A percentile compares a stretch with the other conserved stretches of the same genome.
phyloP scores from a whole-genome alignment of 2,113 vertebrate species.

The Anoplopoma fimbria region DNA sequence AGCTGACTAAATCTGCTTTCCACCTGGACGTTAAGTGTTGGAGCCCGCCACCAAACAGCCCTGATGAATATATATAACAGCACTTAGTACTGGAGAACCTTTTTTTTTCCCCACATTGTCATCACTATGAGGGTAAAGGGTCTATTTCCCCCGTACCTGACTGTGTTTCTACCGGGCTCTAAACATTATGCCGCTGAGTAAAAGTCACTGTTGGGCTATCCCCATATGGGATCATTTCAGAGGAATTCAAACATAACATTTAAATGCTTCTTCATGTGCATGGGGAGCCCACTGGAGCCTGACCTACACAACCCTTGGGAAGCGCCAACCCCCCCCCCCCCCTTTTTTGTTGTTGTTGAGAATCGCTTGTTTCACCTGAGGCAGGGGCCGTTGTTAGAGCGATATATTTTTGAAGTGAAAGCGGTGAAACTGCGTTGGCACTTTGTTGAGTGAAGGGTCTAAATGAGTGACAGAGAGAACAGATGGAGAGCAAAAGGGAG shows the following conservation, averaged over 20 bases:
- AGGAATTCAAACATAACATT: conserved; percentile 16
- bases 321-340: background rate
- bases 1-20: background rate
- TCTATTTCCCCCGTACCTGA: background rate
- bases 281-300: conserved; percentile 17
- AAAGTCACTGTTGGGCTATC: background rate
- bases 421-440: background rate
- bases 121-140: background rate
- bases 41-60: background rate
- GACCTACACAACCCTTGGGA: background rate
- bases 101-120: too few relatives aligned
- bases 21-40: background rate
- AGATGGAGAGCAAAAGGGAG: background rate
- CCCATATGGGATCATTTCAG: conserved; percentile 17
- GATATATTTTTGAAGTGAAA: background rate
- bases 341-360: background rate
- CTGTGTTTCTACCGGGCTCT: background rate
- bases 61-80: background rate
- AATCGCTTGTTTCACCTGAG: background rate
- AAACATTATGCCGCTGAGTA: background rate
- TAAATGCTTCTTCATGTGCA: conserved; percentile 7
- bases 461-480: background rate
- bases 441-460: background rate
- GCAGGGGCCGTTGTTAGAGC: conserved; percentile 12
- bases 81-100: too few relatives aligned